Evolutionary conservation across 2,797 vertebrate genomes (phyloP), one percentile per base, ranked within the genome.

Genomic region (Psittacula echo): DNA sequence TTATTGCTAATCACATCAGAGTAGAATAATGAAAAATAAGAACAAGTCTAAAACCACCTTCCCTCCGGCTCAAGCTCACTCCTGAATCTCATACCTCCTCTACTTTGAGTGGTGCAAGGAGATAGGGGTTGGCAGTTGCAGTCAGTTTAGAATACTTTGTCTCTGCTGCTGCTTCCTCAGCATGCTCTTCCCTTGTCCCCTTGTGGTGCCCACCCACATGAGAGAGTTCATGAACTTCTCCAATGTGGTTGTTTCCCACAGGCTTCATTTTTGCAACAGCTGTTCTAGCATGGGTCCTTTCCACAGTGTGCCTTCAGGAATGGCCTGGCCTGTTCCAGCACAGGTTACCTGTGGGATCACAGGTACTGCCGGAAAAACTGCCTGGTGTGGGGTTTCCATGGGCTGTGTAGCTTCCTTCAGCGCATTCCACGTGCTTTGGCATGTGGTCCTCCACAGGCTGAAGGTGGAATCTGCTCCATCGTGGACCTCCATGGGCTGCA

Each of bases 141-240:
- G 41, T 39, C 37, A 56, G 56, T 79, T 75, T 18, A 32, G 11
- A 58, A 29, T 1, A 2, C 11, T 47, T 44, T 23, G 3, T 58
- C n/a, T 64, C 44, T 83, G 47, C 12, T 5, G 1, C 14, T 80
- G 16, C 3, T 44, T 68, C 5, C 18, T 80, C 19, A 15, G 42
- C 16, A 48, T 7, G 3, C 2, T 64, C 9, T 75, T 79, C 1
- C 21, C 10, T 24, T 67, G 13, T 7, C 34, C 13, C 29, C 34
- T 4, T 5, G 3, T 17, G 21, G 16, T 32, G 32, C 51, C 7
- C 26, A 68, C 8, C 3, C 45, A 42, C 27, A 13, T 0, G 1
- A 89, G 48, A 50, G 41, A 64, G 17, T 39, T 74, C n/a, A 39
- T 10, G 1, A 80, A 62, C 19, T 48, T 62, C 30, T 85, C 34